These are phyloP conservation scores for Chymomyza fuscimana DNA, from an alignment of 2,888 invertebrate species.

Conservation along the genomic window DNA sequence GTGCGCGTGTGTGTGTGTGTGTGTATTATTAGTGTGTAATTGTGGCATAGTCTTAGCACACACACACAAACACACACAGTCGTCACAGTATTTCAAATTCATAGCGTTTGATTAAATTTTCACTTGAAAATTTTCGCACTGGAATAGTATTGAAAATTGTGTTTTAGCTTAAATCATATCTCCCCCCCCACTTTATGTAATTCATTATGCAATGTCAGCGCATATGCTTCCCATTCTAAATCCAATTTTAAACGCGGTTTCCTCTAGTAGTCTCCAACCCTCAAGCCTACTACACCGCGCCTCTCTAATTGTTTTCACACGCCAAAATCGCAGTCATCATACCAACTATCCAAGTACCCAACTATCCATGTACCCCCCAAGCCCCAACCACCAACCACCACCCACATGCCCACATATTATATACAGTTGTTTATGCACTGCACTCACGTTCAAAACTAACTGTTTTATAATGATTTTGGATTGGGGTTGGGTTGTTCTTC, in stretches of 20 bases:
- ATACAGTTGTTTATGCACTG: slow-evolving; percentile 1
- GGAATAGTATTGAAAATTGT: not conserved
- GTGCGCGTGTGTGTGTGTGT: too few species aligned
- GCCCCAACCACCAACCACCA: too few species aligned
- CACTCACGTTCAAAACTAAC: not conserved
- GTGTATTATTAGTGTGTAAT: too few species aligned
- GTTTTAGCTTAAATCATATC: too few species aligned
- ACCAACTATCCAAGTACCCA: slow-evolving; percentile 42
- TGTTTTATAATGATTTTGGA: slow-evolving; percentile 3
- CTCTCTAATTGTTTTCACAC: slow-evolving; percentile 69
- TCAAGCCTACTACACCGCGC: not conserved
- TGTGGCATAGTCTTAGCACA: too few species aligned
- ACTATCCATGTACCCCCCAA: too few species aligned
- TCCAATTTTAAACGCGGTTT: slow-evolving; percentile 1
- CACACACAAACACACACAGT: too few species aligned
- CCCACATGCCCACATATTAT: not conserved
- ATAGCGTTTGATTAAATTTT: not conserved
- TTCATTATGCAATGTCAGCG: slow-evolving; percentile 5
- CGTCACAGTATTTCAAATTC: not conserved
- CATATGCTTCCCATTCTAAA: not conserved
- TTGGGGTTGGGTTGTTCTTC: not conserved
- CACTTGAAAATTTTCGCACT: not conserved
- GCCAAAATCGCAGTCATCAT: slow-evolving; percentile 62
- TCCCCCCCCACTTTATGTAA: slow-evolving; percentile 2
- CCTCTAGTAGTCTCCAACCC: not conserved